A percentile compares a stretch with the other conserved stretches of the same genome.
Evolutionary conservation across 2,113 vertebrate genomes (phyloP).

Genomic region (Dromiciops gliroides): DNA sequence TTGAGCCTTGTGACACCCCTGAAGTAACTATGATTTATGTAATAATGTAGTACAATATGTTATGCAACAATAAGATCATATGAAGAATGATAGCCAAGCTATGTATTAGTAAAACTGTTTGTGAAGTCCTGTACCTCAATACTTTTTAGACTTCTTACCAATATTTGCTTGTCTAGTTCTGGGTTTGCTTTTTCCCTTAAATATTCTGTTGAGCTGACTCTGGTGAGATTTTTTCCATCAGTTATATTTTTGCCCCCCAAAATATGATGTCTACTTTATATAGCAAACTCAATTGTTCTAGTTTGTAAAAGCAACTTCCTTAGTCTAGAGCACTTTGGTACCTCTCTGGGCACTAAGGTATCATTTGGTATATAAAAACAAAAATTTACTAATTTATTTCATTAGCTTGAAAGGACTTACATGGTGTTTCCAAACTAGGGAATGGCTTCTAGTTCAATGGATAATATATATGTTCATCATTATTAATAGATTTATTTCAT

Average conservation of each 20-base stretch:
- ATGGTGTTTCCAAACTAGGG: not conserved
- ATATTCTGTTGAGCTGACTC: not conserved
- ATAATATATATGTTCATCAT: not conserved
- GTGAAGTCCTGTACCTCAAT: not conserved
- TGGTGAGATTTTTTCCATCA: not conserved
- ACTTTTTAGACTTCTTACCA: not conserved
- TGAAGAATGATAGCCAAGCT: not conserved
- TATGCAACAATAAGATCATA: not conserved
- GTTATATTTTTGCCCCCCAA: not conserved
- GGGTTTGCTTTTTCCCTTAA: not conserved
- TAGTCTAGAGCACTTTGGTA: not conserved
- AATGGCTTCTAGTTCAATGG: not conserved
- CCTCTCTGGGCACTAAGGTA: not conserved
- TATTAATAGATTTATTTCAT: not conserved
- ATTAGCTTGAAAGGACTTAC: not conserved
- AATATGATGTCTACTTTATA: not conserved
- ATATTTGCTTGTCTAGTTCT: not conserved
- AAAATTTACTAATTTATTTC: not conserved
- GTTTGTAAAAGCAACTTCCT: not conserved
- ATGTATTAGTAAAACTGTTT: no score
- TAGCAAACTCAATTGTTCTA: not conserved
- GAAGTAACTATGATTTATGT: not conserved
- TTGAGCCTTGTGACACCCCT: not conserved
- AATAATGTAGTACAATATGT: not conserved
- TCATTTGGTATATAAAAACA: not conserved